phyloP scores from a whole-genome alignment of 1,140 invertebrate genomes.

The Drosophila pachea region DNA sequence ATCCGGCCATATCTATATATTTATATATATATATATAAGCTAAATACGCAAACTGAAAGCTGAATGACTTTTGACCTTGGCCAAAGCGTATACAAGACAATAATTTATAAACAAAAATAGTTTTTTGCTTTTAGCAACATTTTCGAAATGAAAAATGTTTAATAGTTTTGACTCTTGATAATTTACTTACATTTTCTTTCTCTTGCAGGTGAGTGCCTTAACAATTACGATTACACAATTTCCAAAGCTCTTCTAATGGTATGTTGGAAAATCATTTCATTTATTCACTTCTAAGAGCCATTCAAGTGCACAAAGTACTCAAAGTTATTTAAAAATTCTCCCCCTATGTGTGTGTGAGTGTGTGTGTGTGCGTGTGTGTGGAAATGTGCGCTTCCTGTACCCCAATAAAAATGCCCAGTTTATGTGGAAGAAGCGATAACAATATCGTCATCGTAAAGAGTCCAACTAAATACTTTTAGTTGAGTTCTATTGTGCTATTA shows the following conservation, averaged over 20 bases:
- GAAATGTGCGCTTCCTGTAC: constrained; percentile 17
- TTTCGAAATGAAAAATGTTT: too few species aligned
- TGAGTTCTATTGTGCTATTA: constrained; percentile 10
- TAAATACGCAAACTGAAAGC: too few species aligned
- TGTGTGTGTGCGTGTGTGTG: background rate
- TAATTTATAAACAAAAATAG: too few species aligned
- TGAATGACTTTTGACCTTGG: too few species aligned
- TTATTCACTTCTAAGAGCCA: background rate
- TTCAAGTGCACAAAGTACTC: background rate
- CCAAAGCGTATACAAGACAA: too few species aligned
- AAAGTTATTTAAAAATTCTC: background rate
- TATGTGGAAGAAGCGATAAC: constrained; percentile 32
- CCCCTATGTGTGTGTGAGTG: background rate
- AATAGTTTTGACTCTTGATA: too few species aligned
- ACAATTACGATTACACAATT: background rate
- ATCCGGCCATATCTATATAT: too few species aligned
- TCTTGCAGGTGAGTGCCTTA: constrained; percentile 51
- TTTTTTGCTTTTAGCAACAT: too few species aligned
- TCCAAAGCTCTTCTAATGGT: too few species aligned
- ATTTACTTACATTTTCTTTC: background rate
- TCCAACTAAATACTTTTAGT: constrained; percentile 26
- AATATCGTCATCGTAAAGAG: constrained; percentile 32
- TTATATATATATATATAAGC: too few species aligned
- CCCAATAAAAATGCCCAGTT: constrained; percentile 11
- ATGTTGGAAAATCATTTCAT: background rate